Conservation (phyloP, 2,797 vertebrate genomes). For the Pachyuromys duprasi region DNA sequence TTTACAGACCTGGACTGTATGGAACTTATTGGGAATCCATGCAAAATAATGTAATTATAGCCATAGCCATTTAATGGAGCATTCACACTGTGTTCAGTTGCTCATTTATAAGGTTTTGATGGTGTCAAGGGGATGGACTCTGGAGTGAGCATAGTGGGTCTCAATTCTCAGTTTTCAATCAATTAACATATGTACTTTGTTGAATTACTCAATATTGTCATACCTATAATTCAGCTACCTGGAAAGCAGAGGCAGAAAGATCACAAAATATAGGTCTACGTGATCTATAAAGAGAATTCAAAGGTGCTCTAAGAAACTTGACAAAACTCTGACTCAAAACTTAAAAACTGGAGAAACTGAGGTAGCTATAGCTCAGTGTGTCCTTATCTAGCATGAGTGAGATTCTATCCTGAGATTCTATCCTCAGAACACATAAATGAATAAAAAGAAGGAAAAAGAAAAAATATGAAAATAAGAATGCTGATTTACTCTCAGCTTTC, state of each 20-base stretch:
- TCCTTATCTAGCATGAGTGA: neutral
- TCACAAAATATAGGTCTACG: neutral
- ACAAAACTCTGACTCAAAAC: neutral
- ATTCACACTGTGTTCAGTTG: neutral
- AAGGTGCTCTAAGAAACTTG: neutral
- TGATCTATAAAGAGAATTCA: neutral
- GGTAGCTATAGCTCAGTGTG: neutral
- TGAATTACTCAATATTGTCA: neutral
- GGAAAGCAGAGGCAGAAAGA: neutral
- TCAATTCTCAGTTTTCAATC: neutral
- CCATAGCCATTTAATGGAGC: neutral
- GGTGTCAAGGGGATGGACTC: neutral
- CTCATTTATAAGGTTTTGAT: neutral
- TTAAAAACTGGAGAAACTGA: neutral
- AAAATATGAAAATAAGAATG: neutral
- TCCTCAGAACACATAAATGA: neutral
- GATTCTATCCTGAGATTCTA: no score
- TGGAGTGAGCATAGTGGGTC: neutral
- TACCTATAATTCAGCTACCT: neutral
- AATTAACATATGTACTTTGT: neutral
- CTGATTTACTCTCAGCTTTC: neutral
- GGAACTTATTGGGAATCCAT: neutral
- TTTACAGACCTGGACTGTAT: conserved; percentile 9
- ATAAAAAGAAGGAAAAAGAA: neutral
- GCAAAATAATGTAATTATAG: conserved; percentile 36